These are phyloP conservation scores for Fulica atra DNA, from an alignment of 2,113 vertebrate genomes.

Conservation along the genomic window DNA sequence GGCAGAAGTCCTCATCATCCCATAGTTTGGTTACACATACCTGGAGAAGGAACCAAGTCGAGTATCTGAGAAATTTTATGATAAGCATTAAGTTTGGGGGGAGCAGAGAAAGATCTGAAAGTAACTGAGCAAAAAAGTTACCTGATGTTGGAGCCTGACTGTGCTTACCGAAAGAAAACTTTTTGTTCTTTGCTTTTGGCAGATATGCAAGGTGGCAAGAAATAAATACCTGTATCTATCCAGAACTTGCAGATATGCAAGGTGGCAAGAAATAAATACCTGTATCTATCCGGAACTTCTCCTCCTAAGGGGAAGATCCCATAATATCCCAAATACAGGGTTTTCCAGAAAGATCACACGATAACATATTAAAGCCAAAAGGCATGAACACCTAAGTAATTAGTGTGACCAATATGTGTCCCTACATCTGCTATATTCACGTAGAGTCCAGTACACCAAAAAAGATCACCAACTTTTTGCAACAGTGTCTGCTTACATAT, in stretches of 20 bases:
- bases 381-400: neutral
- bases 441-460: neutral
- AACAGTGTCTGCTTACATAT: neutral
- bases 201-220: neutral
- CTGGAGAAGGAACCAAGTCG: neutral
- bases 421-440: neutral
- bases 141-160: neutral
- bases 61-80: neutral
- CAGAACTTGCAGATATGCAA: neutral
- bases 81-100: rapidly evolving
- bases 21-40: neutral
- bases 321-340: rapidly evolving
- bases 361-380: neutral
- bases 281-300: neutral
- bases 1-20: neutral
- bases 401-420: neutral
- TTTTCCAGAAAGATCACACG: neutral
- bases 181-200: too few species aligned
- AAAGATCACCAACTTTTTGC: neutral
- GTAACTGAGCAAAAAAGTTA: neutral
- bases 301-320: neutral
- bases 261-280: neutral
- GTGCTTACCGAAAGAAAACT: neutral
- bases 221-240: neutral
- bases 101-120: neutral